Percentiles rank a stretch among this genome's conserved stretches.
Conservation (phyloP, 2,797 vertebrate genomes). For the Manis javanica region DNA sequence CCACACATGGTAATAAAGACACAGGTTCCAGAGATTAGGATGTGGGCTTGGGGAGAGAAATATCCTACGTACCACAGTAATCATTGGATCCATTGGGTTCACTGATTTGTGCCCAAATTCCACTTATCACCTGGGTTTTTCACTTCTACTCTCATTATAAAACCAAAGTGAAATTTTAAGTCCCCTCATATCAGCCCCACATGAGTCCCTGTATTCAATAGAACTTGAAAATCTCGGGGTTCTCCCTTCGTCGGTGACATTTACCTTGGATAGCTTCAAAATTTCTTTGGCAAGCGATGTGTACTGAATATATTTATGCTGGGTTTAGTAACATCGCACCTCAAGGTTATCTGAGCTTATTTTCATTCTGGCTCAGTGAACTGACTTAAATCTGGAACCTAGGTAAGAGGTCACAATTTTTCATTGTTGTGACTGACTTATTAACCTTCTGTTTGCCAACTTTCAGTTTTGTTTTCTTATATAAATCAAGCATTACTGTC, state of each 20-base stretch:
- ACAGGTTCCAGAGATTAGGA: not conserved
- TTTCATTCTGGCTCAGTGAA: not conserved
- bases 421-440: not conserved
- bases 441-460: constrained; percentile 14
- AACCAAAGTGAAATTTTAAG: not conserved
- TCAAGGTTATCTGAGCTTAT: not conserved
- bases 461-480: constrained; percentile 1
- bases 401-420: not conserved
- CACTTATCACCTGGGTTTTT: not conserved
- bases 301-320: not conserved
- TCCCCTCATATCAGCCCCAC: not conserved
- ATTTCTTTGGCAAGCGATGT: not conserved
- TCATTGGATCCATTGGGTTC: not conserved
- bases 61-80: not conserved
- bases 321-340: not conserved
- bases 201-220: not conserved
- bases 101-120: not conserved
- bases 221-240: not conserved
- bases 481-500: not conserved
- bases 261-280: not conserved
- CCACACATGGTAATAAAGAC: fast-evolving
- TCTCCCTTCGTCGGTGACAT: not conserved
- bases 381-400: not conserved
- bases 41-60: no score
- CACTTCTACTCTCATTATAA: not conserved